Evolutionary conservation across 2,113 vertebrate genomes (phyloP).

Genomic region (Agapornis roseicollis): DNA sequence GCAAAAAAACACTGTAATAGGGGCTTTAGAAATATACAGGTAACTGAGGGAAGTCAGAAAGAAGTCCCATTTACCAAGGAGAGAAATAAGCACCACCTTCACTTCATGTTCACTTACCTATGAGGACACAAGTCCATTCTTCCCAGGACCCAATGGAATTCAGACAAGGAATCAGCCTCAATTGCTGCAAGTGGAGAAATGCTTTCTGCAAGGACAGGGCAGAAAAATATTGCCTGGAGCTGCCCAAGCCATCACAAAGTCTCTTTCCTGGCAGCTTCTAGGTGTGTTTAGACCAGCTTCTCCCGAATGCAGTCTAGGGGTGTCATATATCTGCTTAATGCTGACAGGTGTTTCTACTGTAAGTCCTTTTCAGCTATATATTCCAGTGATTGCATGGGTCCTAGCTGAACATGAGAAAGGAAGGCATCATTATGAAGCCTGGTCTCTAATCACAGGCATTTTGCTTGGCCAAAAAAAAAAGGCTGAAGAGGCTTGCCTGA

Average conservation of each 20-base stretch:
- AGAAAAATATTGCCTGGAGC: not conserved
- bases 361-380: not conserved
- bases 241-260: too few species aligned
- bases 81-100: not conserved
- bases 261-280: not conserved
- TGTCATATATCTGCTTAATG: not conserved
- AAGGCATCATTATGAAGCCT: accelerated
- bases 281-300: not conserved
- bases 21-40: not conserved
- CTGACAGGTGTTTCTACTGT: accelerated
- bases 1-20: not conserved
- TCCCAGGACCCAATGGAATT: not conserved
- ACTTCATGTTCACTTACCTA: not conserved
- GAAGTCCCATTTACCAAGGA: not conserved
- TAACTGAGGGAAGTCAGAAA: not conserved
- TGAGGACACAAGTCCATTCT: not conserved
- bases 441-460: accelerated
- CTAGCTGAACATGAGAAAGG: not conserved
- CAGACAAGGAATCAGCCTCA: not conserved
- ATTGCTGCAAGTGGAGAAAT: not conserved
- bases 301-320: accelerated
- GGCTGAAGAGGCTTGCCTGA: not conserved
- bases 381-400: accelerated
- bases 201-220: not conserved
- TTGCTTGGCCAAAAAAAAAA: not conserved